phyloP scores from a whole-genome alignment of 2,797 vertebrate genomes.

The Ambastaia sidthimunki region DNA sequence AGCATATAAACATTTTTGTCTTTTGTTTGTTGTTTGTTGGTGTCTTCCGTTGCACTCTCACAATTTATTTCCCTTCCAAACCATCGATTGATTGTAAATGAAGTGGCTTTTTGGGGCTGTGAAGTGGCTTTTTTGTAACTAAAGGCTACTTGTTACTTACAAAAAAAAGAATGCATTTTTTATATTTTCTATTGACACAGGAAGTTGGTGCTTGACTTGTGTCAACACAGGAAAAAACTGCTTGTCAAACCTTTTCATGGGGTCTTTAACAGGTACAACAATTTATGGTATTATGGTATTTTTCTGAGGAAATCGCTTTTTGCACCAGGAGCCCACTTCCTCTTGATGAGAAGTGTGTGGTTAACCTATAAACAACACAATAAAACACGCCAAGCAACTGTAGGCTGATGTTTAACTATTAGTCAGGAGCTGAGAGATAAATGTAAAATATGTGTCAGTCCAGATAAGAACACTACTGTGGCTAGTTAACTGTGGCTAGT shows the following conservation, averaged over 20 bases:
- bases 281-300: not conserved
- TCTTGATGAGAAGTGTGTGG: not conserved
- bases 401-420: not conserved
- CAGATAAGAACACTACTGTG: not conserved
- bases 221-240: not conserved
- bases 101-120: too few species aligned
- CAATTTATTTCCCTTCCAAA: not conserved
- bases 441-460: not conserved
- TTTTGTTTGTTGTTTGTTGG: too few species aligned
- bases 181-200: not conserved
- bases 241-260: not conserved
- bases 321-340: not conserved
- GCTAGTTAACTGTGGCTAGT: not conserved
- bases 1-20: not conserved
- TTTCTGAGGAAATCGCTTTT: not conserved
- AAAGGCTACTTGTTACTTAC: not conserved
- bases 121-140: slow-evolving; percentile 7
- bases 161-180: not conserved
- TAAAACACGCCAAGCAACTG: not conserved
- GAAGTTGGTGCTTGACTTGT: not conserved
- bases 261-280: not conserved
- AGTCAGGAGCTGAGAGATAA: not conserved
- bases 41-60: not conserved
- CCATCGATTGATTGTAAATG: not conserved
- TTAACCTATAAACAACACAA: not conserved